Percentiles rank a stretch among this genome's conserved stretches.
These are phyloP conservation scores for Vandiemenella viatica DNA, from an alignment of 2,888 invertebrate genomes.

Conservation along the genomic window DNA sequence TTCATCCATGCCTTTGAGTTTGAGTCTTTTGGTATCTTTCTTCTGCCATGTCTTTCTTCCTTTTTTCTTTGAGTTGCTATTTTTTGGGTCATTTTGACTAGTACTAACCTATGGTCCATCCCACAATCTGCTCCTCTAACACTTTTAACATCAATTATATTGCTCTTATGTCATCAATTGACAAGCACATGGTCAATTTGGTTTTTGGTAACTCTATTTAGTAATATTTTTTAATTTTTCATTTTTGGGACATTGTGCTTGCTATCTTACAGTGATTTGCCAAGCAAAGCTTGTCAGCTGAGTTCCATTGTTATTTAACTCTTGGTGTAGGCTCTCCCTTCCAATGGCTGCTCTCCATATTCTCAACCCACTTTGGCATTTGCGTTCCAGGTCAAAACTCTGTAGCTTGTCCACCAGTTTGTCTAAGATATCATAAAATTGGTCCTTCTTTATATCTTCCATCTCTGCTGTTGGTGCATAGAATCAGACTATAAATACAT, in stretches of 20 bases:
- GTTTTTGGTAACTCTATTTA: conserved; percentile 3
- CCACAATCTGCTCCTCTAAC: conserved; percentile 9
- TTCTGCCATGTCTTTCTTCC: neutral
- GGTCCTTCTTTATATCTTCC: too few relatives aligned
- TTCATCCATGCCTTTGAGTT: neutral
- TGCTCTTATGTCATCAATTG: conserved; percentile 5
- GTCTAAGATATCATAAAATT: too few relatives aligned
- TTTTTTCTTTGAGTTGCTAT: conserved; percentile 5
- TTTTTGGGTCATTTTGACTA: conserved; percentile 8
- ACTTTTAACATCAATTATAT: conserved; percentile 4
- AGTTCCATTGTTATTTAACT: too few relatives aligned
- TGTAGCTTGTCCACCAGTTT: too few relatives aligned
- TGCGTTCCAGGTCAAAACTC: too few relatives aligned
- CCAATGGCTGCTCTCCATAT: too few relatives aligned
- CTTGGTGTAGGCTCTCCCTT: too few relatives aligned
- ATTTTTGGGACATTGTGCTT: neutral
- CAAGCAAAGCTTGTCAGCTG: conserved; percentile 5
- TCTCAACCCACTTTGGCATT: too few relatives aligned
- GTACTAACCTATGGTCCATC: conserved; percentile 5
- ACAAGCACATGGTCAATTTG: conserved; percentile 10
- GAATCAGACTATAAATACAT: too few relatives aligned
- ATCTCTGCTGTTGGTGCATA: too few relatives aligned
- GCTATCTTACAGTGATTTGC: conserved; percentile 4
- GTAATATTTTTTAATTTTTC: conserved; percentile 3
- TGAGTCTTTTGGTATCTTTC: conserved; percentile 6